Percentiles rank a stretch among this genome's conserved stretches.
Evolutionary conservation across 2,113 vertebrate genomes (phyloP).

Genomic region (Myotis davidii): DNA sequence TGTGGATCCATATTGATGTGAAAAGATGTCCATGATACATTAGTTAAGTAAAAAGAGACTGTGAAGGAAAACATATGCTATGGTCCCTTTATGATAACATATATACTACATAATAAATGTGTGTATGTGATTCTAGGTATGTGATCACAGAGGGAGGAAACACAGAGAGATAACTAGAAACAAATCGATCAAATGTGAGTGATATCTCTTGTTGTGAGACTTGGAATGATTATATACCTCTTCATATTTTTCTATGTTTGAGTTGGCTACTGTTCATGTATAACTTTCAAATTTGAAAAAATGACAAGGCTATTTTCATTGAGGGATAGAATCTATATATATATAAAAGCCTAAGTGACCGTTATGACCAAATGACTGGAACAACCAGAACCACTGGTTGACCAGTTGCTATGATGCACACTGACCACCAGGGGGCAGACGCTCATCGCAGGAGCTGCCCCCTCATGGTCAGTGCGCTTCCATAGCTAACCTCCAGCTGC

Average conservation of each 20-base stretch:
- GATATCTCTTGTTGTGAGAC: background rate
- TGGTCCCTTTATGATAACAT: background rate
- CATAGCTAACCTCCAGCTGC: no score
- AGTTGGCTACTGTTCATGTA: background rate
- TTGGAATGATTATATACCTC: background rate
- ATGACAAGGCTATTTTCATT: conserved; percentile 21
- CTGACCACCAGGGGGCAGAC: no score
- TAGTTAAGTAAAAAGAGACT: background rate
- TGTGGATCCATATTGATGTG: background rate
- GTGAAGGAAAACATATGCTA: background rate
- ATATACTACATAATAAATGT: background rate
- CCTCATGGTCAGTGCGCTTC: no score
- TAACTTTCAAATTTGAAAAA: conserved; percentile 28
- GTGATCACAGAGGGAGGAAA: background rate
- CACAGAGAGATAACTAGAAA: background rate
- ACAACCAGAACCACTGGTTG: no score
- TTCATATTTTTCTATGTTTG: background rate
- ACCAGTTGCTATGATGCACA: no score
- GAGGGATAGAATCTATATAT: background rate
- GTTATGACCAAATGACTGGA: no score
- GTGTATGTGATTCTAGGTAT: background rate
- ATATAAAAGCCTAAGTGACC: no score
- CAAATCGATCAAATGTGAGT: background rate
- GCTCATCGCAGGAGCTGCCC: no score
- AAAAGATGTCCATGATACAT: background rate